Percentiles rank a stretch among this genome's conserved stretches.
Evolutionary conservation across 2,797 vertebrate species (phyloP).

Genomic region (Hydrolagus colliei): DNA sequence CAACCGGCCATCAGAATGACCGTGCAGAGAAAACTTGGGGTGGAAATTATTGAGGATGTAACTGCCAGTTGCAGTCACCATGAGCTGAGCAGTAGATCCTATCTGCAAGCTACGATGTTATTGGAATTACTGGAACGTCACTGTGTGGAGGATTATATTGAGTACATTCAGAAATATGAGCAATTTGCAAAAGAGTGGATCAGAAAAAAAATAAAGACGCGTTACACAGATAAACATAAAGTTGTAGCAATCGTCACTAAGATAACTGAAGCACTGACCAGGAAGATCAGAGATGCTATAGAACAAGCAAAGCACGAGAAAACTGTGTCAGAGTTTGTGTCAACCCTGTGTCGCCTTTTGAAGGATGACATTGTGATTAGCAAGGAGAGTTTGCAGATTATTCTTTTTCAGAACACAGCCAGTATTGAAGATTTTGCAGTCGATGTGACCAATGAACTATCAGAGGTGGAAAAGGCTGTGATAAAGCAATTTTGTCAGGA

Average conservation of each 20-base stretch:
- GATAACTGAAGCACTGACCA: conserved; percentile 32
- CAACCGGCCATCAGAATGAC: conserved; percentile 27
- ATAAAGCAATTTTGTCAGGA: conserved; percentile 45
- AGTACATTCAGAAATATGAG: conserved; percentile 45
- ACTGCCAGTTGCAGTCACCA: neutral
- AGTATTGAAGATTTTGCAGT: conserved; percentile 49
- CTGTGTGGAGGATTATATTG: conserved; percentile 31
- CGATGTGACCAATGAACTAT: conserved; percentile 46
- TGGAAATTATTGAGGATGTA: conserved; percentile 36
- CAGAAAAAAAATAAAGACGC: conserved; percentile 28
- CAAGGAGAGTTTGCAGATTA: conserved; percentile 41
- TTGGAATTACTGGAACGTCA: conserved; percentile 40
- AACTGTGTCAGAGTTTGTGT: conserved; percentile 47
- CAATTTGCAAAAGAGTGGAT: conserved; percentile 47
- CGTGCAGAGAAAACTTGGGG: conserved; percentile 33
- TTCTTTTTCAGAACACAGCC: conserved; percentile 52
- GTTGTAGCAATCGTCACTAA: conserved; percentile 40
- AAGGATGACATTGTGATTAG: conserved; percentile 46
- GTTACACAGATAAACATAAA: conserved; percentile 37
- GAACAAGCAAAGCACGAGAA: conserved; percentile 40
- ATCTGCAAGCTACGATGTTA: conserved; percentile 47
- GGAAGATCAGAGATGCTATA: conserved; percentile 42
- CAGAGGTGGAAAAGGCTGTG: conserved; percentile 45
- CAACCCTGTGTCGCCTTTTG: conserved; percentile 49
- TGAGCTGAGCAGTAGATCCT: conserved; percentile 21